phyloP scores from a whole-genome alignment of 2,113 vertebrate genomes.

The Leucosticte australis region DNA sequence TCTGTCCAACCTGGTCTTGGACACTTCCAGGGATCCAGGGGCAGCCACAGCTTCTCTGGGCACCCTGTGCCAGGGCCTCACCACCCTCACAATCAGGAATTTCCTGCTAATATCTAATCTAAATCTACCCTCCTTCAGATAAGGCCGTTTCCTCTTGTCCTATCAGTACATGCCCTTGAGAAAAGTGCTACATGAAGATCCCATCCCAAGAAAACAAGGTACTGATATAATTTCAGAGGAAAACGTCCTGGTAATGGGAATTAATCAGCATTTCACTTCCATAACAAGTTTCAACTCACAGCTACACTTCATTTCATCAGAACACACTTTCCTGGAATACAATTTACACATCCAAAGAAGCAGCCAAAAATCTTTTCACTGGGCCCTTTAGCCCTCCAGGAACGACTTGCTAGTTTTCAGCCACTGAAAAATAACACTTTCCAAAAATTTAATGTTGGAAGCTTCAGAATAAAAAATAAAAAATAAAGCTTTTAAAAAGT shows the following conservation, averaged over 20 bases:
- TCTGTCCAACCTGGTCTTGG: accelerated
- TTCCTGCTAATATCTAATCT: background rate
- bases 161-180: too few species aligned
- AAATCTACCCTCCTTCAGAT: background rate
- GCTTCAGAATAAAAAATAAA: background rate
- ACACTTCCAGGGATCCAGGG: background rate
- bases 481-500: background rate
- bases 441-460: background rate
- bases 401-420: background rate
- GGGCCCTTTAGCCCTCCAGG: background rate
- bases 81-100: background rate
- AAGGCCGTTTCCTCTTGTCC: background rate
- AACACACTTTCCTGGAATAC: background rate
- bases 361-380: background rate
- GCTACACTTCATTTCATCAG: background rate
- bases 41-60: background rate
- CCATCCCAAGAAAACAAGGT: background rate
- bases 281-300: background rate
- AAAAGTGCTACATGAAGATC: background rate
- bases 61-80: accelerated
- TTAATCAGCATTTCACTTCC: background rate
- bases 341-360: background rate
- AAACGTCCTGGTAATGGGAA: background rate
- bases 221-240: background rate
- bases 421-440: background rate